These are phyloP conservation scores for Ptilonorhynchus violaceus DNA, from an alignment of 2,113 vertebrate species.

Conservation along the genomic window DNA sequence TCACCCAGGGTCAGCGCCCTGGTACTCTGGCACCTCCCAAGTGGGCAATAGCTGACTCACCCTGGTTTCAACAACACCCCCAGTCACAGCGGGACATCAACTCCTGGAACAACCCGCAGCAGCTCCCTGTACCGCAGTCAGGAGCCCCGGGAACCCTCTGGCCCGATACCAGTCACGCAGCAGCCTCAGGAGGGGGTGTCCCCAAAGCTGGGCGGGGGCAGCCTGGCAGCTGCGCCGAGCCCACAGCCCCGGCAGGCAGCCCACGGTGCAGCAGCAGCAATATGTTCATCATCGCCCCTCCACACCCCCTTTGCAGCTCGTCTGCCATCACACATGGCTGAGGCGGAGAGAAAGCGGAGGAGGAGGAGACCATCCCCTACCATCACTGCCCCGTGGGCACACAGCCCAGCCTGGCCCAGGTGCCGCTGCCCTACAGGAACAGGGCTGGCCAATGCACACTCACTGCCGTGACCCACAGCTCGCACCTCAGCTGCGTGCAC, in stretches of 20 bases:
- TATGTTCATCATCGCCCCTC: background rate
- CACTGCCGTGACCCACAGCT: background rate
- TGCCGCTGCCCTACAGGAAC: fast-evolving
- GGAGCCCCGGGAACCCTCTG: fast-evolving
- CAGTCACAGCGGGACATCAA: fast-evolving
- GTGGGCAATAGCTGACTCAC: fast-evolving
- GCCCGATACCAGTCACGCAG: background rate
- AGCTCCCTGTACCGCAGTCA: background rate
- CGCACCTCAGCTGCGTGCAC: background rate
- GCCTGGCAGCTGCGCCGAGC: fast-evolving
- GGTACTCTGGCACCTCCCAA: fast-evolving
- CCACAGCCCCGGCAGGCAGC: background rate
- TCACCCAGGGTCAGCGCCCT: background rate
- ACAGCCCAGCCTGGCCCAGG: background rate
- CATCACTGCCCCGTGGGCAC: fast-evolving
- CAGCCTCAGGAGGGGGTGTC: background rate
- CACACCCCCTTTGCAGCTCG: background rate
- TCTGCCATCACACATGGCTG: background rate
- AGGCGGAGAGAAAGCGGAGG: background rate
- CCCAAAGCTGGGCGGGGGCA: fast-evolving
- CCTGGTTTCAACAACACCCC: fast-evolving
- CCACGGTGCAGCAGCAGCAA: fast-evolving
- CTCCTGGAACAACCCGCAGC: background rate
- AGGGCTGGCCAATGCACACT: fast-evolving
- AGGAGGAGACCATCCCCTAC: background rate